phyloP scores from a whole-genome alignment of 2,113 vertebrate species.

The Danionella cerebrum region DNA sequence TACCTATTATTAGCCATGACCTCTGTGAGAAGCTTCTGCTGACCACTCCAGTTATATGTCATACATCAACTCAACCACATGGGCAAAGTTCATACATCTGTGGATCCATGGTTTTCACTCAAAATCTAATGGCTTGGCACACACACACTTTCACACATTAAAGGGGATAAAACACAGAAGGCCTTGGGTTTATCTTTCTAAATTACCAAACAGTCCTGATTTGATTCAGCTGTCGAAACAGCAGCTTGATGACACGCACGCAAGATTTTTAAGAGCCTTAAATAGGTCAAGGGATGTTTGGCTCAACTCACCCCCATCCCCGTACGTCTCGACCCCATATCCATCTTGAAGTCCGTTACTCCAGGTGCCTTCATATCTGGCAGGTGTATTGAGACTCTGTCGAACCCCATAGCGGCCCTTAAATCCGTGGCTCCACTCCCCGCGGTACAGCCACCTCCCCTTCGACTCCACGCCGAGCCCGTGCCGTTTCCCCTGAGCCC shows the following conservation, averaged over 20 bases:
- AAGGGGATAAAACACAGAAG: neutral
- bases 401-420: slow-evolving; percentile 91
- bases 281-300: neutral
- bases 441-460: slow-evolving; percentile 88
- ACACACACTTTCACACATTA: neutral
- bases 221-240: neutral
- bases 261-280: neutral
- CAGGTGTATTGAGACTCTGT: slow-evolving; percentile 82
- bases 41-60: slow-evolving; percentile 29
- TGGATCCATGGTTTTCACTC: neutral
- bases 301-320: slow-evolving; percentile 78
- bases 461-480: slow-evolving; percentile 89
- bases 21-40: slow-evolving; percentile 33
- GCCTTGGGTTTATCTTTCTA: neutral
- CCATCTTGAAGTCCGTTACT: slow-evolving; percentile 92
- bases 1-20: slow-evolving; percentile 48
- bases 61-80: slow-evolving; percentile 33
- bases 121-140: neutral
- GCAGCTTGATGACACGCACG: neutral
- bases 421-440: slow-evolving; percentile 90
- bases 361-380: slow-evolving; percentile 93
- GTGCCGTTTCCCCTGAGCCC: slow-evolving; percentile 89
- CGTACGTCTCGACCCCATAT: slow-evolving; percentile 91
- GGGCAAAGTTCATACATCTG: neutral
- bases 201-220: neutral